phyloP scores from a whole-genome alignment of 1,140 invertebrate genomes.

The Aphelenchoides besseyi region DNA sequence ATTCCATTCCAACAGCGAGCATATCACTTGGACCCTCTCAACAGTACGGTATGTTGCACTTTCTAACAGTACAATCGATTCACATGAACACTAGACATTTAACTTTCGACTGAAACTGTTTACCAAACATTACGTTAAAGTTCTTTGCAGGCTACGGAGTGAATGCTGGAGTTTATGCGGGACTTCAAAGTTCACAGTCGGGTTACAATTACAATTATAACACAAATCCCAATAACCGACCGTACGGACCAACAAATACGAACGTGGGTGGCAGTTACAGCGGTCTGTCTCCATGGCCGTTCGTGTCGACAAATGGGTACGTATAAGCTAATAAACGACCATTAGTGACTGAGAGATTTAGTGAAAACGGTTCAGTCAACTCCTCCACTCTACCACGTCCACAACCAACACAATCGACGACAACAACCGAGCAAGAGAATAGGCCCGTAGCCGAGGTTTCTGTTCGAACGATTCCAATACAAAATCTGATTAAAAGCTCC shows the following conservation, averaged over 20 bases:
- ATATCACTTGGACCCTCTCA: not conserved
- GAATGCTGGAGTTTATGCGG: constrained; percentile 18
- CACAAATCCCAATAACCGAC: not conserved
- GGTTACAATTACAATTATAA: not conserved
- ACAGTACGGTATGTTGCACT: constrained; percentile 8
- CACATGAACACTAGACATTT: too few species aligned
- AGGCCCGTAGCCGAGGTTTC: not conserved
- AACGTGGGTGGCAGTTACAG: constrained; percentile 19
- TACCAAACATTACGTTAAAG: not conserved
- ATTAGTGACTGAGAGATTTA: not conserved
- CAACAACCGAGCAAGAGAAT: not conserved
- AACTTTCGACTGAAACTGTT: not conserved
- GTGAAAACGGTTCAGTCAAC: not conserved
- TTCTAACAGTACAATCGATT: too few species aligned
- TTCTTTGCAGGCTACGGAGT: constrained; percentile 14
- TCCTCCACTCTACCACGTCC: not conserved
- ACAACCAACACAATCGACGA: not conserved
- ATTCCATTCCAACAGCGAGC: not conserved
- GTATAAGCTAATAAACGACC: not conserved
- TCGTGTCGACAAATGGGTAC: constrained; percentile 10
- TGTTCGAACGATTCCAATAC: not conserved
- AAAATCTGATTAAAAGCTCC: not conserved
- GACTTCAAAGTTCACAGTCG: not conserved
- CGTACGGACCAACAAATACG: constrained; percentile 13
- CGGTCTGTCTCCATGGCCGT: constrained; percentile 17